Evolutionary conservation across 2,797 vertebrate genomes (phyloP).

Genomic region (Lithobates sylvaticus): DNA sequence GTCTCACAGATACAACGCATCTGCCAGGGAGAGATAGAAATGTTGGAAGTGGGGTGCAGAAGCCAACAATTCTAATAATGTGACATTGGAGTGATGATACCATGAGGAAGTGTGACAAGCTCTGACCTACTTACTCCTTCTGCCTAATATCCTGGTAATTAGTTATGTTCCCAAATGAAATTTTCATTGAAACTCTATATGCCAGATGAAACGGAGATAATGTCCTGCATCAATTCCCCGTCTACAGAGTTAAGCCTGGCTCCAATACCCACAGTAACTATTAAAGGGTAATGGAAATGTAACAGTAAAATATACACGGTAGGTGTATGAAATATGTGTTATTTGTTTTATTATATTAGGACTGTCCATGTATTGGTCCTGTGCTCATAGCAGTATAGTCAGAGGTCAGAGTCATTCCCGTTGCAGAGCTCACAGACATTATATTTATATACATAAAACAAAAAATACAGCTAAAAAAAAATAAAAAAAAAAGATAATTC

Average conservation of each 20-base stretch:
- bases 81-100: slow-evolving; percentile 47
- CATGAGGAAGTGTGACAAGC: slow-evolving; percentile 23
- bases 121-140: slow-evolving; percentile 75
- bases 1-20: neutral
- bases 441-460: too few species aligned
- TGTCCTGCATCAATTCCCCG: slow-evolving; percentile 35
- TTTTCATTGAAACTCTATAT: slow-evolving; percentile 52
- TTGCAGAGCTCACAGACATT: too few species aligned
- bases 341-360: too few species aligned
- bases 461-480: too few species aligned
- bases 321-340: too few species aligned
- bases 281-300: too few species aligned
- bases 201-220: slow-evolving; percentile 34
- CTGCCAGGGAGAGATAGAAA: neutral
- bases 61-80: slow-evolving; percentile 13
- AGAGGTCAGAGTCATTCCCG: too few species aligned
- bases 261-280: too few species aligned
- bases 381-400: too few species aligned
- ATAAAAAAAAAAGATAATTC: too few species aligned
- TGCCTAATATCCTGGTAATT: slow-evolving; percentile 71
- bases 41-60: neutral
- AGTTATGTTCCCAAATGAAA: slow-evolving; percentile 75
- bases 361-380: too few species aligned
- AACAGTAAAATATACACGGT: too few species aligned
- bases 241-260: neutral